phyloP scores from a whole-genome alignment of 2,113 vertebrate species.

The Orthonyx spaldingii region DNA sequence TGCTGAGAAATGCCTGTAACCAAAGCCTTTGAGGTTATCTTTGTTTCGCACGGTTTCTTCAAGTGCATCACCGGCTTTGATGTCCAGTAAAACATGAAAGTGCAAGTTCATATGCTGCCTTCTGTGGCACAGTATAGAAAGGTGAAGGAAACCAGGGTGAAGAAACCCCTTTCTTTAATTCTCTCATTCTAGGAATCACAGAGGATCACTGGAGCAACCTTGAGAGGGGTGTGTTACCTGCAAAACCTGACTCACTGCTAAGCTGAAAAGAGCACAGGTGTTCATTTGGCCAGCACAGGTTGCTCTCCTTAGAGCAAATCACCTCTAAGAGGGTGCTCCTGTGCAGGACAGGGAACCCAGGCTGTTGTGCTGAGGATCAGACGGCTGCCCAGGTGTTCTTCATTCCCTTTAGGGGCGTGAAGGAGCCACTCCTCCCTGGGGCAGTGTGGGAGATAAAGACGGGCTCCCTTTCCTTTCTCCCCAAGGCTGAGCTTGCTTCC shows the following conservation, averaged over 20 bases:
- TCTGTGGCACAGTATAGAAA: not conserved
- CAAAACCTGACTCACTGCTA: not conserved
- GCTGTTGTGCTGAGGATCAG: fast-evolving
- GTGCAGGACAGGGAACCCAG: not conserved
- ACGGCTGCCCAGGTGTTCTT: not conserved
- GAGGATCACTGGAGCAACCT: not conserved
- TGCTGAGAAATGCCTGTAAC: not conserved
- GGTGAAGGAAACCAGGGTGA: not conserved
- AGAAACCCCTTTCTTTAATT: not conserved
- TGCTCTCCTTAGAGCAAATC: not conserved
- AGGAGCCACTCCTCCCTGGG: no score
- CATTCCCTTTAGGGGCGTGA: fast-evolving
- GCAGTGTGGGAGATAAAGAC: fast-evolving
- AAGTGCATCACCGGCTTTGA: not conserved
- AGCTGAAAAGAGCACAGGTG: not conserved
- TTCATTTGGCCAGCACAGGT: not conserved
- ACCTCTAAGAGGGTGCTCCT: not conserved
- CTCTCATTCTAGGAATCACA: not conserved
- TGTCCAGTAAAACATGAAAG: not conserved
- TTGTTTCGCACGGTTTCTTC: not conserved
- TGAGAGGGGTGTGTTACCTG: not conserved
- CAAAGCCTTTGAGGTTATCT: not conserved
- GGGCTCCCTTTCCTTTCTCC: fast-evolving
- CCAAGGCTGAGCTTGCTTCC: fast-evolving
- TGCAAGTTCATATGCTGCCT: not conserved